These are phyloP conservation scores for Podarcis lilfordi DNA, from an alignment of 2,797 vertebrate genomes.

Conservation along the genomic window DNA sequence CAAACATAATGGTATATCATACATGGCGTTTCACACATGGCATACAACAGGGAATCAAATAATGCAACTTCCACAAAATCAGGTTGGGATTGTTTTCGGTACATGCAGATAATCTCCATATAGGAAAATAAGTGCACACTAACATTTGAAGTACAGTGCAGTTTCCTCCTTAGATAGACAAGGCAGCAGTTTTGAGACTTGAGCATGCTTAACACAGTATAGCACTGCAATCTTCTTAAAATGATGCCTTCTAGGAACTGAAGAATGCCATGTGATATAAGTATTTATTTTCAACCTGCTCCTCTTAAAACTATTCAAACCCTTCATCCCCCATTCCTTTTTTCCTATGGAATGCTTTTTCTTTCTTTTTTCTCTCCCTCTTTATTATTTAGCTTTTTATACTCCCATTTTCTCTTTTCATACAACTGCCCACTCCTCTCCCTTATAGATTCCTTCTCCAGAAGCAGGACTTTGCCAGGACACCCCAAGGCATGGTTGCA, in stretches of 20 bases:
- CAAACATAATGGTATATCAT: too few species aligned
- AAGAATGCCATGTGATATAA: background rate
- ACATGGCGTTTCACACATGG: background rate
- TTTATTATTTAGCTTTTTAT: background rate
- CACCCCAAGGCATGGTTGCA: constrained; percentile 4
- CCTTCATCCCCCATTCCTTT: background rate
- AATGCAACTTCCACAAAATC: background rate
- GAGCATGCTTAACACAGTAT: background rate
- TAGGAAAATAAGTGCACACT: background rate
- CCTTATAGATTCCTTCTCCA: background rate
- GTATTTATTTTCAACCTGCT: background rate
- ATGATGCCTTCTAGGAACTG: background rate
- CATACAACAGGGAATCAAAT: constrained; percentile 9
- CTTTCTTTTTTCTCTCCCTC: background rate
- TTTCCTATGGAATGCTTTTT: background rate
- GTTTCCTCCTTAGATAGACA: background rate
- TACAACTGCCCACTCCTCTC: background rate
- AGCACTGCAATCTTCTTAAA: constrained; percentile 32
- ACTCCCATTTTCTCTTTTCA: background rate
- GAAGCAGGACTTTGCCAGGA: constrained; percentile 28
- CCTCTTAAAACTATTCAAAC: background rate
- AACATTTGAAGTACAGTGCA: background rate
- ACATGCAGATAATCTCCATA: background rate
- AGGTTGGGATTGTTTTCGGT: background rate
- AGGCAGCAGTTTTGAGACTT: background rate